phyloP scores from a whole-genome alignment of 2,113 vertebrate species.

The Peucedramus taeniatus region DNA sequence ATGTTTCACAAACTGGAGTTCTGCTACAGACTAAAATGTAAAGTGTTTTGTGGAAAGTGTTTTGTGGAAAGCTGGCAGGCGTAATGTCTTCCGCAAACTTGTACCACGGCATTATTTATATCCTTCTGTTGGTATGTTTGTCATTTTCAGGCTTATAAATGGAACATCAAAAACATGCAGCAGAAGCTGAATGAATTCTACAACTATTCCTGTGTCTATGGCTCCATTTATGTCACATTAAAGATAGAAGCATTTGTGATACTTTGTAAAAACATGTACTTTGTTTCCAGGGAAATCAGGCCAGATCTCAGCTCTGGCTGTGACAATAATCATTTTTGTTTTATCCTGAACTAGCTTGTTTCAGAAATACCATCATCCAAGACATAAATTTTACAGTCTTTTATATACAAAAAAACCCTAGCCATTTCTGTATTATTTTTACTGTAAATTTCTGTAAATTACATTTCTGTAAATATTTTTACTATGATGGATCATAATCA shows the following conservation, averaged over 20 bases:
- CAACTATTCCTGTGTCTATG: neutral
- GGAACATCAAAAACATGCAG: neutral
- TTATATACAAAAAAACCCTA: neutral
- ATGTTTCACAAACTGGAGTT: neutral
- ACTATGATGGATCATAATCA: neutral
- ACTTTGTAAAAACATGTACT: neutral
- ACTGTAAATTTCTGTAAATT: too few relatives aligned
- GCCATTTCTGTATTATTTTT: neutral
- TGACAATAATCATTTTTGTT: neutral
- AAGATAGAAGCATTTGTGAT: neutral
- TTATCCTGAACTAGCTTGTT: neutral
- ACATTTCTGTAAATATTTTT: neutral
- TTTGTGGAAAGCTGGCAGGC: neutral
- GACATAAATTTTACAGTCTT: neutral
- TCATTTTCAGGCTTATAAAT: neutral
- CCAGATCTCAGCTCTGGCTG: neutral
- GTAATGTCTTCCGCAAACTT: neutral
- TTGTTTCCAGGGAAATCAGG: neutral
- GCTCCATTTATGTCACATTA: neutral
- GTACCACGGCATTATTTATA: neutral
- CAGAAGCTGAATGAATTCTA: neutral
- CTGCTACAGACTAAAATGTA: neutral
- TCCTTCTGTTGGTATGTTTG: neutral
- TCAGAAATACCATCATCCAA: neutral
- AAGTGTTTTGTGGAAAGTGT: neutral